phyloP scores from a whole-genome alignment of 2,797 vertebrate genomes.

The Amphiprion clarkii region DNA sequence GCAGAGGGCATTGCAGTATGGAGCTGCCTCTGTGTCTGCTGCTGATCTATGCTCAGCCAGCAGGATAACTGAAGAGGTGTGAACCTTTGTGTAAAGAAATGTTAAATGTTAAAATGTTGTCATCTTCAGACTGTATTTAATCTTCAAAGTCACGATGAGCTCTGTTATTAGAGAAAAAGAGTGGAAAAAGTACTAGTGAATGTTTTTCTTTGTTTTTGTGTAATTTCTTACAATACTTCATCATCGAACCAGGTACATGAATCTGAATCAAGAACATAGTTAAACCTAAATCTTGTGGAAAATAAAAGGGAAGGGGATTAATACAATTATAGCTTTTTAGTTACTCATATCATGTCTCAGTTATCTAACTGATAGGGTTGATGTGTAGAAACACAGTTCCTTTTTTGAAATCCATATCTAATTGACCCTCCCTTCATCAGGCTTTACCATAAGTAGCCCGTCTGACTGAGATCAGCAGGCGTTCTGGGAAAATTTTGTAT shows the following conservation, averaged over 20 bases:
- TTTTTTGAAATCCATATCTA: background rate
- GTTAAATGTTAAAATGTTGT: constrained; percentile 1
- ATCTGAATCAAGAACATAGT: background rate
- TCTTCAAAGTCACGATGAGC: background rate
- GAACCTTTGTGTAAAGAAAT: background rate
- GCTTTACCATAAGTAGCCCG: background rate
- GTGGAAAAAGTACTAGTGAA: background rate
- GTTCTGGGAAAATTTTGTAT: background rate
- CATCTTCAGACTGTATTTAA: background rate
- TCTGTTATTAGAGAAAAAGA: background rate
- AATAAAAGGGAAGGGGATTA: background rate
- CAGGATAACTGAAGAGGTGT: background rate
- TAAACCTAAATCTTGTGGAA: background rate
- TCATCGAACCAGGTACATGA: background rate
- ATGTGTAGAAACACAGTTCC: background rate
- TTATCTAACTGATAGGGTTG: background rate
- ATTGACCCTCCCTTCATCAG: background rate
- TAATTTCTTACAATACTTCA: background rate
- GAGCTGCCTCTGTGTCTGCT: constrained; percentile 22
- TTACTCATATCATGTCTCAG: background rate
- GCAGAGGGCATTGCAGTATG: constrained; percentile 24
- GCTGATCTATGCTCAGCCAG: constrained; percentile 8
- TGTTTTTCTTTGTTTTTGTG: background rate
- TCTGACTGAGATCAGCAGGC: background rate
- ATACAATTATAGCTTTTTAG: background rate